phyloP scores from a whole-genome alignment of 2,113 vertebrate genomes.

The Cairina moschata region DNA sequence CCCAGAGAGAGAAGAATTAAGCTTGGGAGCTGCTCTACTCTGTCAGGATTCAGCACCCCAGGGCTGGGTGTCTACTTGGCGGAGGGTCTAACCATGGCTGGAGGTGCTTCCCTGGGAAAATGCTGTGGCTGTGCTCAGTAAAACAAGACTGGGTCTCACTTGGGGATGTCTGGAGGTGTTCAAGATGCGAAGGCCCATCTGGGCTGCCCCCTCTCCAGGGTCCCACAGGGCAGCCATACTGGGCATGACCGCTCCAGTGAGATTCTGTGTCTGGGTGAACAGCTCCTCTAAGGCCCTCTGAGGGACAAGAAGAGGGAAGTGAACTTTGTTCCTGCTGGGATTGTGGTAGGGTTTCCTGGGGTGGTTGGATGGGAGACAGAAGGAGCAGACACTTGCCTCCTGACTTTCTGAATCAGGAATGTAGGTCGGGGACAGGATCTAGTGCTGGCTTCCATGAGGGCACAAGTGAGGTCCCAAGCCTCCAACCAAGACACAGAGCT shows the following conservation, averaged over 20 bases:
- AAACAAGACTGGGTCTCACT: neutral
- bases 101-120: neutral
- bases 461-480: neutral
- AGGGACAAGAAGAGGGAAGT: neutral
- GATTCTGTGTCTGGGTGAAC: neutral
- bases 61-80: neutral
- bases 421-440: neutral
- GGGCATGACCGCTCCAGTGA: neutral
- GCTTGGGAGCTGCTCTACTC: neutral
- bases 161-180: neutral
- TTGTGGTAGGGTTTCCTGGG: neutral
- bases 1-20: neutral
- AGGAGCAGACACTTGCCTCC: neutral
- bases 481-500: rapidly evolving
- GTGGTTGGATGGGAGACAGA: neutral
- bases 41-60: neutral
- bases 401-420: neutral
- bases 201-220: neutral
- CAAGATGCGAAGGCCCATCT: neutral
- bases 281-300: neutral
- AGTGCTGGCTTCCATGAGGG: rapidly evolving
- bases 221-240: neutral
- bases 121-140: neutral
- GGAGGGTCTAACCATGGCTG: neutral
- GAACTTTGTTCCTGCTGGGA: neutral